phyloP scores from a whole-genome alignment of 1,140 invertebrate genomes.

The Drosophila takahashii region DNA sequence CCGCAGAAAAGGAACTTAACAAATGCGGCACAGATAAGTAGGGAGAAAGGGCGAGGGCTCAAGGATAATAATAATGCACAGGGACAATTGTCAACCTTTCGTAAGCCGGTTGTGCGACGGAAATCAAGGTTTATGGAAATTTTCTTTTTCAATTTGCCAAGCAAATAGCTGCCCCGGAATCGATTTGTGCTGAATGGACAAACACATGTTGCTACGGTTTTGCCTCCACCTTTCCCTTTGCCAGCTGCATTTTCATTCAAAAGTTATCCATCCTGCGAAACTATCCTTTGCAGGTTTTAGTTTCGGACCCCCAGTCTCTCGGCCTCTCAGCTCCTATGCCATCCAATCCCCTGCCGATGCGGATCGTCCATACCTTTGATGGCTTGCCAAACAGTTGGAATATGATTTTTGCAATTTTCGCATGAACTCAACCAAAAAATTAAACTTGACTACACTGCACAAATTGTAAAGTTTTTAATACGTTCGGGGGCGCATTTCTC shows the following conservation, averaged over 20 bases:
- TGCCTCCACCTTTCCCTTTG: neutral
- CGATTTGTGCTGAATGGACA: constrained; percentile 34
- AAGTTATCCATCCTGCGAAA: neutral
- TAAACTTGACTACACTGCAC: constrained; percentile 78
- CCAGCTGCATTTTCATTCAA: constrained; percentile 51
- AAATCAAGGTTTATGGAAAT: constrained; percentile 39
- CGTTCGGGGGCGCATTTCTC: constrained; percentile 47
- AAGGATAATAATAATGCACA: constrained; percentile 18
- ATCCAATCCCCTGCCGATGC: neutral
- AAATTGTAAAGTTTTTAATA: constrained; percentile 82
- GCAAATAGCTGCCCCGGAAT: constrained; percentile 55
- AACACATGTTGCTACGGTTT: constrained; percentile 53
- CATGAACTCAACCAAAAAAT: constrained; percentile 82
- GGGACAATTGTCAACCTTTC: constrained; percentile 21
- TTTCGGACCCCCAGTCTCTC: neutral
- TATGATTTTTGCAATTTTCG: constrained; percentile 83
- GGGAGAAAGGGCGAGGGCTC: neutral
- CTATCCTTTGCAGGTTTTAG: constrained; percentile 40
- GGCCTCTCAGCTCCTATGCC: neutral
- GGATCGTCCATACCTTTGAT: constrained; percentile 68
- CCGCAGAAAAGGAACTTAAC: constrained; percentile 17
- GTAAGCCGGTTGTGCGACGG: neutral
- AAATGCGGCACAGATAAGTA: constrained; percentile 12
- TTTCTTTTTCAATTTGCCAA: constrained; percentile 75
- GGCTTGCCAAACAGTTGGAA: constrained; percentile 81